Conservation (phyloP, 2,888 invertebrate species). For the Alviniconcha strummeri region DNA sequence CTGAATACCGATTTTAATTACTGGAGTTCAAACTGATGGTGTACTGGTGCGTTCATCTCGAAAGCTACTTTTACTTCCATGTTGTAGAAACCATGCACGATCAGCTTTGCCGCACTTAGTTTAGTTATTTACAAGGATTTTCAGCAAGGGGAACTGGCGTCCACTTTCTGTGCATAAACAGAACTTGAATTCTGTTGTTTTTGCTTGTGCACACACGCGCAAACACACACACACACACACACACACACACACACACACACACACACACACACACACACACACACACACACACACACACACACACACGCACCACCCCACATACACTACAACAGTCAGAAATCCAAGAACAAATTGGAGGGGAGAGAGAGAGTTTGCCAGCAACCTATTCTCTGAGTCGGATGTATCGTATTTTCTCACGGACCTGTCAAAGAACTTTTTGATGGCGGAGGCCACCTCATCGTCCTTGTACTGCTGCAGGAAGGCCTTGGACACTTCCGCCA, state of each 20-base stretch:
- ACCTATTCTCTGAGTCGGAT: no score
- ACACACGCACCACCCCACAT: neutral
- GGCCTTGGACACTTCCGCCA: conserved; percentile 52
- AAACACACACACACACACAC: neutral
- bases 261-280: neutral
- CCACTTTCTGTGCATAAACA: no score
- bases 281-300: neutral
- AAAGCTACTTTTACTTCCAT: no score
- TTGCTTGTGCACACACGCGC: neutral
- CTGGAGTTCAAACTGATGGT: no score
- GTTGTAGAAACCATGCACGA: no score
- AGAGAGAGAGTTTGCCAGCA: no score
- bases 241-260: neutral
- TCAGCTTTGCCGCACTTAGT: no score
- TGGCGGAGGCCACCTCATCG: conserved; percentile 44
- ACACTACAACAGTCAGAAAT: neutral
- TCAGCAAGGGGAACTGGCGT: no score
- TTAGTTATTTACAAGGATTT: no score
- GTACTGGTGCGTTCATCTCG: no score
- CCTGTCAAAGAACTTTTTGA: conserved; percentile 56
- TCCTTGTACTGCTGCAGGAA: conserved; percentile 52
- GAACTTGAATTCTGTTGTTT: no score
- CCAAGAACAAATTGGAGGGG: neutral
- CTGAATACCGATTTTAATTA: no score
- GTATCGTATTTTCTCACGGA: neutral